phyloP scores from a whole-genome alignment of 2,888 invertebrate species.

The Eupithecia subfuscata region DNA sequence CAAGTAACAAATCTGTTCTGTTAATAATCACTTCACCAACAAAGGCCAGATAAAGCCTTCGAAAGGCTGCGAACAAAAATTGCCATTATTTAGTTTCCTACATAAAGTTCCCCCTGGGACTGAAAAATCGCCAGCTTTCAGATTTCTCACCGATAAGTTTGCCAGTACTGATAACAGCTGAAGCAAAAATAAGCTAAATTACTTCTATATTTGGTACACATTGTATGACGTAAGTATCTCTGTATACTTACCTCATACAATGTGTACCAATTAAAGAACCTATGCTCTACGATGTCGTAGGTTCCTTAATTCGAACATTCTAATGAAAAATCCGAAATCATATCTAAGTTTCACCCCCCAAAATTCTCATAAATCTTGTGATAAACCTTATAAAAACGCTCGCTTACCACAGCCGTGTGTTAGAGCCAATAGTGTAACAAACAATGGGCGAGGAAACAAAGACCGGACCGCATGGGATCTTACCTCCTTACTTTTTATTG shows the following conservation, averaged over 20 bases:
- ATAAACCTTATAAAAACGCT: background rate
- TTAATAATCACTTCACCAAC: slow-evolving; percentile 32
- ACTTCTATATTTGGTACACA: background rate
- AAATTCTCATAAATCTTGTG: background rate
- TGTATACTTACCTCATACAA: too few species aligned
- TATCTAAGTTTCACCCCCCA: background rate
- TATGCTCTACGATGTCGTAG: too few species aligned
- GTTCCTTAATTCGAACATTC: background rate
- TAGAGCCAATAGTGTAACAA: slow-evolving; percentile 36
- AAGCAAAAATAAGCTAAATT: slow-evolving; percentile 30
- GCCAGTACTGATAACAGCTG: background rate
- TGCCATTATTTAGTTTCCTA: slow-evolving; percentile 34
- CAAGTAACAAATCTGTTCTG: slow-evolving; percentile 18
- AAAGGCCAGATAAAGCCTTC: slow-evolving; percentile 35
- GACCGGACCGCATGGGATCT: slow-evolving; percentile 58
- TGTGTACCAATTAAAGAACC: too few species aligned
- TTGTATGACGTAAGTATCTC: background rate
- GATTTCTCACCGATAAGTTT: slow-evolving; percentile 48
- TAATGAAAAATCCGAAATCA: background rate
- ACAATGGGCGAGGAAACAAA: slow-evolving; percentile 68
- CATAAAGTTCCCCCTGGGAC: slow-evolving; percentile 61
- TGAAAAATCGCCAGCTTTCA: slow-evolving; percentile 71
- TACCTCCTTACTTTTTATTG: slow-evolving; percentile 69
- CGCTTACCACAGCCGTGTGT: slow-evolving; percentile 14
- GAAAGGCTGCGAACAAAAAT: slow-evolving; percentile 34